These are phyloP conservation scores for Dasysyrphus albostriatus DNA, from an alignment of 2,888 invertebrate genomes.

Conservation along the genomic window DNA sequence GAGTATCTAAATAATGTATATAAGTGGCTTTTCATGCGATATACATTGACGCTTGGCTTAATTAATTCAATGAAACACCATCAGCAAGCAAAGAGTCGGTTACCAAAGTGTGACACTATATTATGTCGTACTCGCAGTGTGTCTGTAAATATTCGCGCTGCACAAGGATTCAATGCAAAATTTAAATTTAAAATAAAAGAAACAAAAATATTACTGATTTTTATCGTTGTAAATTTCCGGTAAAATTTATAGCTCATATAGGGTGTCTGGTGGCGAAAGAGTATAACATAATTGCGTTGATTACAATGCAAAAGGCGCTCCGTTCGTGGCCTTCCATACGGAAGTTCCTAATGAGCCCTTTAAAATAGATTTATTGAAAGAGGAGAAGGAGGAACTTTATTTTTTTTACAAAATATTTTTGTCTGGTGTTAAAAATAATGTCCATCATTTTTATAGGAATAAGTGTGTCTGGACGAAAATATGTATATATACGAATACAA, in stretches of 20 bases:
- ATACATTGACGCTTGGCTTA: constrained; percentile 56
- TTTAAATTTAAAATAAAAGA: not conserved
- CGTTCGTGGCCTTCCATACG: constrained; percentile 31
- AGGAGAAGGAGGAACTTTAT: not conserved
- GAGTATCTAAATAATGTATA: constrained; percentile 9
- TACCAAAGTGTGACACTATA: constrained; percentile 68
- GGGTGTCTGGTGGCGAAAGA: constrained; percentile 24
- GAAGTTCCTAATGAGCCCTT: constrained; percentile 36
- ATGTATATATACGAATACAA: not conserved
- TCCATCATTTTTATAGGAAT: not conserved
- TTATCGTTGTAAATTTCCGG: constrained; percentile 61
- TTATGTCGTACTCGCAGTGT: not conserved
- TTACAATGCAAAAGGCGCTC: constrained; percentile 32
- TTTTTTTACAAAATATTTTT: not conserved
- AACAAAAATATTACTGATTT: constrained; percentile 49
- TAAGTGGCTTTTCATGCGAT: constrained; percentile 33
- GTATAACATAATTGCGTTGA: constrained; percentile 8
- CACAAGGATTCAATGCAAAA: constrained; percentile 49
- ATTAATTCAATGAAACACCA: constrained; percentile 57
- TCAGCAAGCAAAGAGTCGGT: constrained; percentile 31
- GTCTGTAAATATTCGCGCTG: constrained; percentile 14
- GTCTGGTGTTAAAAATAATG: constrained; percentile 14
- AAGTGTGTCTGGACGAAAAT: not conserved
- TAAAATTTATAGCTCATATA: constrained; percentile 41
- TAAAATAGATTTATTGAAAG: constrained; percentile 20